phyloP scores from a whole-genome alignment of 2,113 vertebrate genomes.

The Sinocyclocheilus rhinocerous region DNA sequence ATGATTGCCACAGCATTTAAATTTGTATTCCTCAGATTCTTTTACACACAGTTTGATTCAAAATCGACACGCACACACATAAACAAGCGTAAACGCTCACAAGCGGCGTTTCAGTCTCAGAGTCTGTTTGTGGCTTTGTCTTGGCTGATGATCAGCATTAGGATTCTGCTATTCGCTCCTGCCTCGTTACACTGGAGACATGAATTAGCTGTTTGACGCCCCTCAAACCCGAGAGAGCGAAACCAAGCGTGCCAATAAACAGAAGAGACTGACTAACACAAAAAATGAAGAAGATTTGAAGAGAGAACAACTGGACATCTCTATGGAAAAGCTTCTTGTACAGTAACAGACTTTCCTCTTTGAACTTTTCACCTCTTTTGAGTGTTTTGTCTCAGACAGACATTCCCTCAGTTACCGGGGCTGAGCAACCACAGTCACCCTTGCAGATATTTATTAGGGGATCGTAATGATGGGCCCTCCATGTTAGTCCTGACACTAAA shows the following conservation, averaged over 20 bases:
- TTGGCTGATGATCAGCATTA: slow-evolving; percentile 65
- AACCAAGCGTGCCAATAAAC: not conserved
- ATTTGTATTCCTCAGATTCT: slow-evolving; percentile 12
- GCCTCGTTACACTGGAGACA: slow-evolving; percentile 56
- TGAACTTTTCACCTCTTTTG: slow-evolving; percentile 34
- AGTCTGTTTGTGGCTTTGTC: slow-evolving; percentile 53
- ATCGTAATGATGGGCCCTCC: slow-evolving; percentile 64
- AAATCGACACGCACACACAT: not conserved
- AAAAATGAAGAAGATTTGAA: not conserved
- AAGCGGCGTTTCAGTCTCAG: not conserved
- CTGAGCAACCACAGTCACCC: slow-evolving; percentile 70
- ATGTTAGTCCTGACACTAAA: slow-evolving; percentile 33
- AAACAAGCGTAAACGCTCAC: not conserved
- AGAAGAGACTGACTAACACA: not conserved
- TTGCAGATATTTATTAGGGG: slow-evolving; percentile 66
- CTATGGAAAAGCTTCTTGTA: not conserved
- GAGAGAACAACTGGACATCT: not conserved
- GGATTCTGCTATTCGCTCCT: slow-evolving; percentile 61
- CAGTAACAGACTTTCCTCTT: slow-evolving; percentile 13
- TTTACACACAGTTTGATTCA: not conserved
- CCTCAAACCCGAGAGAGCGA: no score
- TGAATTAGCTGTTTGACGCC: slow-evolving; percentile 71
- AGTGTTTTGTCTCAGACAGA: slow-evolving; percentile 68
- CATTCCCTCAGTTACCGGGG: slow-evolving; percentile 75
- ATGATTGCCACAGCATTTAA: not conserved